Conservation (phyloP, 2,888 invertebrate species). For the Biston stratarius region DNA sequence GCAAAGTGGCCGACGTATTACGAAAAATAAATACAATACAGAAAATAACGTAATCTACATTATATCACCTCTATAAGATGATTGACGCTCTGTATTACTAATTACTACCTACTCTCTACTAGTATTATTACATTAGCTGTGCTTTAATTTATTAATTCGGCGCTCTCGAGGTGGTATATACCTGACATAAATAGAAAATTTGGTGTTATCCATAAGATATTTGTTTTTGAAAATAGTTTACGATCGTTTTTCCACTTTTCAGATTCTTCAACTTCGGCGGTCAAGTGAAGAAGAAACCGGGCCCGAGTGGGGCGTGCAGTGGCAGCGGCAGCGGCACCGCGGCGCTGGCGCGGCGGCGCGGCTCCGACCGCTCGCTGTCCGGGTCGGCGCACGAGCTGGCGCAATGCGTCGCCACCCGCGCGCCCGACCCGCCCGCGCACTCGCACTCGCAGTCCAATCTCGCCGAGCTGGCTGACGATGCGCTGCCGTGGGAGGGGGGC, state of each 20-base stretch:
- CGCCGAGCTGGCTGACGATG: conserved; percentile 82
- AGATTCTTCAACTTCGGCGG: conserved; percentile 97
- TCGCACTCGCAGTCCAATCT: conserved; percentile 97
- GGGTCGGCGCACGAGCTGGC: conserved; percentile 94
- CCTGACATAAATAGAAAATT: no score
- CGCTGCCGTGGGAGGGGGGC: conserved; percentile 72
- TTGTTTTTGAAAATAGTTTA: no score
- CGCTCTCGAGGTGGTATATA: no score
- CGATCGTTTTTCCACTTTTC: not conserved
- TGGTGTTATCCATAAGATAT: no score
- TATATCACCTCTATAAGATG: no score
- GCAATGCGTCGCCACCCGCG: conserved; percentile 87
- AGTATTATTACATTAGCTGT: no score
- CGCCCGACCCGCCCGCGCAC: conserved; percentile 93
- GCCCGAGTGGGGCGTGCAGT: conserved; percentile 54
- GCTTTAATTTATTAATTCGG: no score
- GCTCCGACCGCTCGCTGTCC: conserved; percentile 94
- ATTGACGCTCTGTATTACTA: no score
- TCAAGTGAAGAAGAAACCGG: conserved; percentile 94
- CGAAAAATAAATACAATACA: no score
- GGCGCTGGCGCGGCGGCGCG: conserved; percentile 88
- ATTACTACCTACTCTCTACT: no score
- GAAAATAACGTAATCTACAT: no score
- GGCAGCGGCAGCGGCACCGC: conserved; percentile 53
- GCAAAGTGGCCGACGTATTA: not conserved